These are phyloP conservation scores for Caenorhabditis sp. DNA, from an alignment of 2,888 invertebrate genomes.

Conservation along the genomic window DNA sequence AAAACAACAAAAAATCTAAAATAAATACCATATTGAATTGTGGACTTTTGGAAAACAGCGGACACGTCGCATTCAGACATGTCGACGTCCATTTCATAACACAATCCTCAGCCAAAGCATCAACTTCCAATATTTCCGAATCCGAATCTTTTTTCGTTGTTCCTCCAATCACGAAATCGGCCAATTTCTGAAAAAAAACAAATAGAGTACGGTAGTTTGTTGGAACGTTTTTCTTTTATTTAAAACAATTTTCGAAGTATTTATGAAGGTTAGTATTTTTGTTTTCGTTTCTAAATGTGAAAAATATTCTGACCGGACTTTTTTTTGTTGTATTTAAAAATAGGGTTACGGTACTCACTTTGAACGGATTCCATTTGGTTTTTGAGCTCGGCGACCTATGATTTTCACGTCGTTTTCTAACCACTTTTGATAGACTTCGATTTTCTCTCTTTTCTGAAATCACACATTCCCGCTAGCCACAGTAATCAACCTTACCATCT, in stretches of 20 bases:
- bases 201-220: no score
- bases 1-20: no score
- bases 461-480: no score
- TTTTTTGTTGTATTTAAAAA: no score
- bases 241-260: no score
- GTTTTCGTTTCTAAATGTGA: no score
- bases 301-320: no score
- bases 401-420: neutral
- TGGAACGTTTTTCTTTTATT: no score
- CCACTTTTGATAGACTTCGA: neutral
- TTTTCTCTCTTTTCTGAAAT: neutral
- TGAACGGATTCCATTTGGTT: neutral
- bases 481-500: no score
- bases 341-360: no score
- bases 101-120: neutral
- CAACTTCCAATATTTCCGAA: neutral
- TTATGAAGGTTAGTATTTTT: no score
- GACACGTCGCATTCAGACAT: conserved; percentile 28
- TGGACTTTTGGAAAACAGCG: conserved; percentile 29
- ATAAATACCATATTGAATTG: conserved; percentile 27
- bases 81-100: conserved; percentile 26
- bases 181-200: neutral
- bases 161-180: neutral
- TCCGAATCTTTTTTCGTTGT: no score
- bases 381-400: neutral